Percentiles rank a stretch among this genome's conserved stretches.
These are phyloP conservation scores for Mesorhabditis spiculigera DNA, from an alignment of 2,888 invertebrate species.

Conservation along the genomic window DNA sequence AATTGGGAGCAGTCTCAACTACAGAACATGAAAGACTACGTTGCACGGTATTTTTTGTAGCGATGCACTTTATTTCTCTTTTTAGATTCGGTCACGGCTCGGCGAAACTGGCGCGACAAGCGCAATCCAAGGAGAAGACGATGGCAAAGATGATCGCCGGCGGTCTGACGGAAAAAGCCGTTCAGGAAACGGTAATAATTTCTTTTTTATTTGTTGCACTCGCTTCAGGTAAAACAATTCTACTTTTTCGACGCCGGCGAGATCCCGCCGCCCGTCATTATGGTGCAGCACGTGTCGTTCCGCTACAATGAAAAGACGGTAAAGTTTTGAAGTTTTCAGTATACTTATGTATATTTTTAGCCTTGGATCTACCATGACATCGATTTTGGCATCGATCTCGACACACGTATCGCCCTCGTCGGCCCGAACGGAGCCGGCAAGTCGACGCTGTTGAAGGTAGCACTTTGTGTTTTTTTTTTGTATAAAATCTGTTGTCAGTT, in stretches of 20 bases:
- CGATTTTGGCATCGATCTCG: slow-evolving; percentile 97
- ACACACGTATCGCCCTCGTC: slow-evolving; percentile 87
- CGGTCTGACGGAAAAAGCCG: slow-evolving; percentile 90
- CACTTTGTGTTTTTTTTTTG: neutral
- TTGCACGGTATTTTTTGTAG: neutral
- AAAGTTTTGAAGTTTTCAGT: neutral
- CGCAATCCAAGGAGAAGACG: slow-evolving; percentile 98
- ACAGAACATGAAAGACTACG: slow-evolving; percentile 86
- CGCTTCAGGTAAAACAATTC: slow-evolving; percentile 74
- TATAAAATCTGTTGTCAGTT: slow-evolving; percentile 61
- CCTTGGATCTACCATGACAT: slow-evolving; percentile 93
- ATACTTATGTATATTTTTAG: slow-evolving; percentile 47
- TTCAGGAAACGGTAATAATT: slow-evolving; percentile 71
- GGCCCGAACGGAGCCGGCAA: slow-evolving; percentile 98
- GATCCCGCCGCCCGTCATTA: slow-evolving; percentile 96
- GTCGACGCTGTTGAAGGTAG: slow-evolving; percentile 83
- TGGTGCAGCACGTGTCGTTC: slow-evolving; percentile 98
- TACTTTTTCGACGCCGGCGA: slow-evolving; percentile 92
- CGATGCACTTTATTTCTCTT: too few relatives aligned
- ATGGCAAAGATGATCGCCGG: slow-evolving; percentile 98
- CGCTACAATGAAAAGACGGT: slow-evolving; percentile 69
- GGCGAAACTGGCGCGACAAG: slow-evolving; percentile 94
- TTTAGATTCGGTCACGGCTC: slow-evolving; percentile 97
- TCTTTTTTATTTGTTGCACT: neutral
- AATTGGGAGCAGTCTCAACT: slow-evolving; percentile 99